Percentiles rank a stretch among this genome's conserved stretches.
These are phyloP conservation scores for Lymantria dispar DNA, from an alignment of 2,888 invertebrate species.

Conservation along the genomic window DNA sequence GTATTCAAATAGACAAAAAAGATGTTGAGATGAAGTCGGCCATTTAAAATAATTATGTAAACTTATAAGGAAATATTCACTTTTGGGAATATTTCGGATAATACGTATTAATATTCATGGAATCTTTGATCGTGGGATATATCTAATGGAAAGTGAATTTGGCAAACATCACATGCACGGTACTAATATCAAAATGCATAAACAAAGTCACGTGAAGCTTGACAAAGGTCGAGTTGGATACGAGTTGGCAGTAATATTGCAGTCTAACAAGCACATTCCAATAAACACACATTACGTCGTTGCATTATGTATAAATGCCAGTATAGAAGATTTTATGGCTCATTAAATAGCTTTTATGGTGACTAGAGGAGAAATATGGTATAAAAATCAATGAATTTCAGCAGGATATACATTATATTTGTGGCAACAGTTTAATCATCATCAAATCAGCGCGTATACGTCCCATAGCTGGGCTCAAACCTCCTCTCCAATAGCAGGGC, in stretches of 20 bases:
- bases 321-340: conserved; percentile 20
- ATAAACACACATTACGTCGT: conserved; percentile 11
- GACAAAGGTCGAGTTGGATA: conserved; percentile 39
- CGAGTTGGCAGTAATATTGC: conserved; percentile 41
- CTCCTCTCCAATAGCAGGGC: no score
- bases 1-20: background rate
- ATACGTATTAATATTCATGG: conserved; percentile 1
- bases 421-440: no score
- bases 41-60: no score
- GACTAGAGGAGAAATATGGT: conserved; percentile 33
- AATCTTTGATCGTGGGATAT: background rate
- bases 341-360: conserved; percentile 31
- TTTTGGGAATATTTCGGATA: conserved; percentile 1
- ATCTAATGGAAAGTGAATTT: conserved; percentile 56
- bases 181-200: conserved; percentile 40
- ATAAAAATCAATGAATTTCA: conserved; percentile 29
- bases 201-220: conserved; percentile 41
- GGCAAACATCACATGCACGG: conserved; percentile 53
- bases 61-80: background rate
- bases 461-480: no score
- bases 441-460: no score
- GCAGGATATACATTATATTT: no score
- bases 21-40: no score
- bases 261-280: conserved; percentile 33
- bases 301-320: conserved; percentile 12